Base-by-base conservation (phyloP, 2,888 invertebrate genomes). In the Spisula subtruncata region DNA sequence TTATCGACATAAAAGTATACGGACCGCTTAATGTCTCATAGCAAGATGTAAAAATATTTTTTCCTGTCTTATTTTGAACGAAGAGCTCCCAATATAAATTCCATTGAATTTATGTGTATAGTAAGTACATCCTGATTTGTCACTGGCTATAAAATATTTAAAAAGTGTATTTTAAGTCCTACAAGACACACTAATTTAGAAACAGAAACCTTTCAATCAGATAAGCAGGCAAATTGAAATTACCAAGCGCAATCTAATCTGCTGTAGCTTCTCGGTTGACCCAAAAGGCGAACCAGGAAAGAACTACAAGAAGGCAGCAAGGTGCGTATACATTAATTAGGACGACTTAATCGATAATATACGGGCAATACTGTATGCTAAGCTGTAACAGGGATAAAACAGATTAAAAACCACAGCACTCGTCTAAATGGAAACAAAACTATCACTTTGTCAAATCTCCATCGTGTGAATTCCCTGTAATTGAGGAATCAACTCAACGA, bases 201-300 rank as follows among this genome's bases (percentile, higher is more conserved):
- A 48, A n/a, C 71, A 1, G 51, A 48, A 84, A 75, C 75, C 29
- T 32, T n/a, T 79, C 32, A 51, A 85, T 85, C 85, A 80, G 71
- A 71, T 32, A 29, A 29, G 4, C 71, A 71, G 14, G n/a, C 12
- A 71, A 71, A 71, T 71, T 32, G 10, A 46, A 83, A 85, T 88
- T 97, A 97, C 98, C 99, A 35, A 99, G 97, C 0, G 99, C 99
- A 0, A 99, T 98, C 46, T 99, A 98, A 97, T 99, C 99, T 90
- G 98, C 98, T 0, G 98, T 98, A 0, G 98, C 98, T 97, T 99
- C 99, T 46, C 99, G 98, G 97, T 99, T 99, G 94, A 99, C 98
- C 99, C 99, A 99, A 96, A 99, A 99, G 0, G 99, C 98, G 0
- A 99, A 99, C 99, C 99, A 99, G 0, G 99, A 99, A 16, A 99